Evolutionary conservation across 1,140 invertebrate genomes (phyloP), one percentile per base, ranked within the genome.

Genomic region (Bombus pascuorum): DNA sequence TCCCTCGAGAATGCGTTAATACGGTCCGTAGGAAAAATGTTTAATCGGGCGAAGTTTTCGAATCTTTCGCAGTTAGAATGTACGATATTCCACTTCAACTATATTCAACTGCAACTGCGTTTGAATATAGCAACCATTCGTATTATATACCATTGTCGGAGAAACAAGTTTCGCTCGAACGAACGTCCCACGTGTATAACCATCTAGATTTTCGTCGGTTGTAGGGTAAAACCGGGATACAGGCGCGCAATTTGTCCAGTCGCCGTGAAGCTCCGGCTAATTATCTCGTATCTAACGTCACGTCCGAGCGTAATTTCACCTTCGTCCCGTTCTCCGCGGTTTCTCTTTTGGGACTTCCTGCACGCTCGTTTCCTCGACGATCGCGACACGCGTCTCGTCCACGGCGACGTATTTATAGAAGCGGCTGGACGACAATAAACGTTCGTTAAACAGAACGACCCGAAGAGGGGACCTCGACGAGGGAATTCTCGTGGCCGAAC

Each of bases 361-460:
- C 15, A 39, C 44, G 65, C 32, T 44, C 59, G 76, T 68, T 68
- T 47, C n/a, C 81, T 72, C 42, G 12, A 72, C 37, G 57, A 79
- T 84, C 39, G 32, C 53, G 53, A 22, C 34, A 9, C 66, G 39
- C 57, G 82, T 42, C 25, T 6, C 75, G n/a, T n/a, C 34, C 5
- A 12, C 83, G 74, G 5, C 47, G 15, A 4, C 62, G 42, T 85
- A 85, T 85, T 85, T 81, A 81, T 85, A 85, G 83, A 81, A 47
- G 66, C 70, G 53, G 70, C 70, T 80, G 77, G 83, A 73, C 83
- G 66, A 80, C 68, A 66, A 81, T 85, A 81, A 85, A 85, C 57
- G 76, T 68, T 79, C 57, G 83, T 85, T 85, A 85, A 85, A 73
- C 73, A 66, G 77, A 81, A 85, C 83, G 77, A 81, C 44, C 15